Evolutionary conservation across 2,888 invertebrate genomes (phyloP).

Genomic region (Luperina nickerlii): DNA sequence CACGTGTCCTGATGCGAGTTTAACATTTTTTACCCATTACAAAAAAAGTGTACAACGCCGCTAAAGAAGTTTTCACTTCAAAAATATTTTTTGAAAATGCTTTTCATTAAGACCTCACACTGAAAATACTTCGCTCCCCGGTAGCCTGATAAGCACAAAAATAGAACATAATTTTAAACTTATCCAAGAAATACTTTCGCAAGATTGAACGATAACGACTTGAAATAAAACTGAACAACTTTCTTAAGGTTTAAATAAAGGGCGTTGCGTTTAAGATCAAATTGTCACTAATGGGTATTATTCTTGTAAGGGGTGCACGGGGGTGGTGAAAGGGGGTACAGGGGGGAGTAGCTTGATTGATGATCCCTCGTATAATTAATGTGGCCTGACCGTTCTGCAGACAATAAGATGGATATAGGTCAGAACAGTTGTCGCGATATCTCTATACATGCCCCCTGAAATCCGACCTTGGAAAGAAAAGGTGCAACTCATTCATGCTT

Average conservation of each 20-base stretch:
- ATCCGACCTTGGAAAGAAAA: slow-evolving; percentile 44
- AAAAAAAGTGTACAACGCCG: no score
- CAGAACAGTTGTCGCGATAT: slow-evolving; percentile 61
- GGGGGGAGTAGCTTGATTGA: slow-evolving; percentile 78
- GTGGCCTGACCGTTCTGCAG: slow-evolving; percentile 76
- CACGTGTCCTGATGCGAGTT: no score
- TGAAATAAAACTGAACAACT: slow-evolving; percentile 47
- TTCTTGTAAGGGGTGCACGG: slow-evolving; percentile 60
- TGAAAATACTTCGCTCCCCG: no score
- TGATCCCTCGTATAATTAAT: slow-evolving; percentile 84
- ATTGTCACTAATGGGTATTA: slow-evolving; percentile 81
- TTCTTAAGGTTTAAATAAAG: slow-evolving; percentile 49
- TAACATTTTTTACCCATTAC: no score
- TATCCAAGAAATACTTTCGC: slow-evolving; percentile 22
- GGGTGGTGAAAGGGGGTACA: slow-evolving; percentile 21
- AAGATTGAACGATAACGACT: slow-evolving; percentile 43
- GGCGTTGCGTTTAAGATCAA: slow-evolving; percentile 70
- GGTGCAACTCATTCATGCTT: slow-evolving; percentile 46
- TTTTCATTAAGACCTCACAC: background rate
- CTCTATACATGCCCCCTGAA: slow-evolving; percentile 42
- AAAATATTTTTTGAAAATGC: background rate
- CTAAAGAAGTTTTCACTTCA: no score
- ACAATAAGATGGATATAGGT: slow-evolving; percentile 74
- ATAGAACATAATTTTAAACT: slow-evolving; percentile 5
- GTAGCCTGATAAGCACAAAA: background rate